Base-by-base conservation (phyloP, 2,888 invertebrate species). In the Lottia gigantea region DNA sequence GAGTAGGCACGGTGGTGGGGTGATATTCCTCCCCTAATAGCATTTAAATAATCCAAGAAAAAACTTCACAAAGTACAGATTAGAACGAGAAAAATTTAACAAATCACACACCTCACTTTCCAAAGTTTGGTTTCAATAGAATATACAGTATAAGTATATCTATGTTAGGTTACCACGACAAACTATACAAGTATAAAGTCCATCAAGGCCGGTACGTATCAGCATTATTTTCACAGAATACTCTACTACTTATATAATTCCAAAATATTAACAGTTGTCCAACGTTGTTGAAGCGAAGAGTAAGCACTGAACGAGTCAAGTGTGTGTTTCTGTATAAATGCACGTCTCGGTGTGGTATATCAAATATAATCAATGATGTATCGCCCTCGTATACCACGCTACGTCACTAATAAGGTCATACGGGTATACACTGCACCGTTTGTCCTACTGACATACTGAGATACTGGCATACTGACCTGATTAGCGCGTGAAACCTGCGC, bases 391-490 rank as follows among this genome's bases (percentile, higher is more conserved):
- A 40, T 40, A 40, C 40, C 23, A 23, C 19, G 55, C 23, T 23
- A 55, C 55, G 55, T 55, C 55, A 55, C 23, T 55, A 55, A 55
- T 55, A 55, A 23, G 55, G 55, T 55, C 55, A 55, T 23, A 55
- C 19, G 19, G 55, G 55, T 55, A 55, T 23, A 23, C 19, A 12
- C 55, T 55, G 55, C 55, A 55, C 55, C 55, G 55, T 55, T 61
- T 55, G 67, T 49, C 49, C 26, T 40, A 67, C 67, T 67, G 67
- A 67, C 67, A 49, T 25, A 67, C 31, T 67, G 67, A 49, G n/a
- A 67, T 61, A 67, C 67, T 67, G 67, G 55, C 67, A 61, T 23
- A 67, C 67, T 67, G 67, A 61, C 67, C 55, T 40, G 40, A 23
- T 55, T 67, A 67, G 61, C 67, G 49, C 55, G 55, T 55, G 55